A percentile compares a stretch with the other conserved stretches of the same genome.
Evolutionary conservation across 2,888 invertebrate genomes (phyloP).

Genomic region (Ichneumoninae sp.): DNA sequence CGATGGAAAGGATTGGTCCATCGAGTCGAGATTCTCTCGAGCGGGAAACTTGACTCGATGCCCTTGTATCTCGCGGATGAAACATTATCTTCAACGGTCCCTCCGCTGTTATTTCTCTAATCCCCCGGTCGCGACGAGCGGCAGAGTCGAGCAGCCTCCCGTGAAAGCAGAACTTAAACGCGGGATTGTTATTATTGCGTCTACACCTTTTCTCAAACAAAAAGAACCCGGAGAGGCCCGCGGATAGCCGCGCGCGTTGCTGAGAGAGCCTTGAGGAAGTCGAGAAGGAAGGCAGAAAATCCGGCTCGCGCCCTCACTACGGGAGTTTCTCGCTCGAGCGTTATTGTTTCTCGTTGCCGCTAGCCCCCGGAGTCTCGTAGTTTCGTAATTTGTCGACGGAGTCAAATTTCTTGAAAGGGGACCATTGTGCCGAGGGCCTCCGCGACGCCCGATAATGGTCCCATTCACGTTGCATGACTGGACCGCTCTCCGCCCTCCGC

Average conservation of each 20-base stretch:
- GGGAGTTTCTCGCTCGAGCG: conserved; percentile 56
- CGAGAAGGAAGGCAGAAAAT: conserved; percentile 12
- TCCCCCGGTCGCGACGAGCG: conserved; percentile 35
- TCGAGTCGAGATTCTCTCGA: conserved; percentile 25
- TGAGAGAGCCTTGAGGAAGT: conserved; percentile 37
- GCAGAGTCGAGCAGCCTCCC: conserved; percentile 22
- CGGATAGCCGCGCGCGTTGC: conserved; percentile 12
- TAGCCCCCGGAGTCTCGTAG: conserved; percentile 63
- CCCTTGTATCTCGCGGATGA: conserved; percentile 39
- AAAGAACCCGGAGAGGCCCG: conserved; percentile 34
- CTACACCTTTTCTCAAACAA: conserved; percentile 54
- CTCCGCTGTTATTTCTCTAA: conserved; percentile 58
- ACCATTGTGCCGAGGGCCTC: conserved; percentile 73
- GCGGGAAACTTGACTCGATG: conserved; percentile 42
- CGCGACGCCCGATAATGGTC: conserved; percentile 74
- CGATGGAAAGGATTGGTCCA: background rate
- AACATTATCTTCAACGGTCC: conserved; percentile 53
- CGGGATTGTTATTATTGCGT: conserved; percentile 68
- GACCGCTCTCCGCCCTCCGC: conserved; percentile 44
- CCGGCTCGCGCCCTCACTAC: background rate
- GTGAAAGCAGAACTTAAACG: conserved; percentile 29
- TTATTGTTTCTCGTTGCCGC: conserved; percentile 75
- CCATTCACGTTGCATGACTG: conserved; percentile 75
- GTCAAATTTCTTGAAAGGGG: conserved; percentile 79
- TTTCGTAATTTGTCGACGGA: conserved; percentile 78